A percentile compares a stretch with the other conserved stretches of the same genome.
These are phyloP conservation scores for Tribolium freemani DNA, from an alignment of 2,888 invertebrate species.

Conservation along the genomic window DNA sequence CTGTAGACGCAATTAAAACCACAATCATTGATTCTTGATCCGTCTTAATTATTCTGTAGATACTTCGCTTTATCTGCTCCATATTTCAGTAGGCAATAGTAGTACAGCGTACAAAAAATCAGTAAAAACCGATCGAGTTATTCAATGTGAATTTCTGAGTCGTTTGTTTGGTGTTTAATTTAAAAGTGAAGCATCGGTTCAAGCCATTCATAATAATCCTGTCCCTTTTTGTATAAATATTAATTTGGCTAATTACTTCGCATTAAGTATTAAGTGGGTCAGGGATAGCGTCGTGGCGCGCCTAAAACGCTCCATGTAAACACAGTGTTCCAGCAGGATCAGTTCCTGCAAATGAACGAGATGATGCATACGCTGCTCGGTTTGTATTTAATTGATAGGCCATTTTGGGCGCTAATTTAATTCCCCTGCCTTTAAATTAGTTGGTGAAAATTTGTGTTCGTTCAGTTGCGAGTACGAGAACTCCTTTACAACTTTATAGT, in stretches of 20 bases:
- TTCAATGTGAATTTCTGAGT: background rate
- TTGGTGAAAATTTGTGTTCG: constrained; percentile 26
- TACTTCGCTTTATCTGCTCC: too few species aligned
- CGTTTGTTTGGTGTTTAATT: background rate
- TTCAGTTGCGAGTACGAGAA: background rate
- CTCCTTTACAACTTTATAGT: background rate
- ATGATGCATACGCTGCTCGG: constrained; percentile 36
- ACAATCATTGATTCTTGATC: background rate
- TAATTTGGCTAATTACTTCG: constrained; percentile 35
- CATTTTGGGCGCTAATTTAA: constrained; percentile 41
- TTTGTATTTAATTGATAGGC: constrained; percentile 38
- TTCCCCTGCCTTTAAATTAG: constrained; percentile 31
- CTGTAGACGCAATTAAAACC: background rate
- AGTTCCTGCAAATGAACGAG: constrained; percentile 37
- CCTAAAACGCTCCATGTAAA: constrained; percentile 21
- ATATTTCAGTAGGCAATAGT: background rate
- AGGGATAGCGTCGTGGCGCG: constrained; percentile 23
- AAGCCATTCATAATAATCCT: background rate
- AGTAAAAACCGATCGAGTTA: background rate
- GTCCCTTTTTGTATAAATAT: constrained; percentile 23
- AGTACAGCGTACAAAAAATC: background rate
- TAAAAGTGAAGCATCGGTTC: background rate
- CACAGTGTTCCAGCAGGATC: constrained; percentile 29
- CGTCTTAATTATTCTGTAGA: background rate
- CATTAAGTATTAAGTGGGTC: constrained; percentile 33